phyloP scores from a whole-genome alignment of 2,888 invertebrate genomes.

The Euzophera pinguis region DNA sequence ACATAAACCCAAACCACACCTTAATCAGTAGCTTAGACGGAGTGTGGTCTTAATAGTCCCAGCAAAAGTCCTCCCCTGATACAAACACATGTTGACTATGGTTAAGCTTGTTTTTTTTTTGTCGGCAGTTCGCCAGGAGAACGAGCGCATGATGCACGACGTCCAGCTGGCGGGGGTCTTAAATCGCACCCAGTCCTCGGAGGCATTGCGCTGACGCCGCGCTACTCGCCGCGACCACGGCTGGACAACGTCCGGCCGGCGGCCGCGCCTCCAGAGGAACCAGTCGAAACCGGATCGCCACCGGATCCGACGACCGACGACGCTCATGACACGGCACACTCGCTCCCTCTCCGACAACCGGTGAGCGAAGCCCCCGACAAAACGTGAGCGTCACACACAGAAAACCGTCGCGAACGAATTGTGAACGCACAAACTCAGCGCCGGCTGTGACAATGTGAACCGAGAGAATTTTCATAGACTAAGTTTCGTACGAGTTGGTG shows the following conservation, averaged over 20 bases:
- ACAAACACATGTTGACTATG: slow-evolving; percentile 31
- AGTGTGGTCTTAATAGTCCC: slow-evolving; percentile 22
- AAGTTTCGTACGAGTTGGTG: slow-evolving; percentile 45
- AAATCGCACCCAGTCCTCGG: slow-evolving; percentile 79
- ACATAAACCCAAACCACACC: background rate
- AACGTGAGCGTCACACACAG: slow-evolving; percentile 40
- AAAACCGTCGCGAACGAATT: slow-evolving; percentile 25
- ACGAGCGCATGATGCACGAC: slow-evolving; percentile 91
- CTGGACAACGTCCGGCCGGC: slow-evolving; percentile 69
- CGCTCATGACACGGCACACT: slow-evolving; percentile 23
- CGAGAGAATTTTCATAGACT: slow-evolving; percentile 44
- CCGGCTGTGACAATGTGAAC: slow-evolving; percentile 43
- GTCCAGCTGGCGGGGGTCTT: slow-evolving; percentile 82
- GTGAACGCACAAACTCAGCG: slow-evolving; percentile 34
- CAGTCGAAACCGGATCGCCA: slow-evolving; percentile 41
- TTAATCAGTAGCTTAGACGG: background rate
- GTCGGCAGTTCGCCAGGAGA: slow-evolving; percentile 91
- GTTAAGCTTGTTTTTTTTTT: slow-evolving; percentile 56
- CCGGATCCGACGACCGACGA: slow-evolving; percentile 24
- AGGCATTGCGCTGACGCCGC: slow-evolving; percentile 77
- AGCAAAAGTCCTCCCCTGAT: slow-evolving; percentile 33
- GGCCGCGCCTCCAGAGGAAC: slow-evolving; percentile 70
- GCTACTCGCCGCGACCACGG: slow-evolving; percentile 73
- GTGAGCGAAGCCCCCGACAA: slow-evolving; percentile 37
- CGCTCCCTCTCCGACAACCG: slow-evolving; percentile 22